A percentile compares a stretch with the other conserved stretches of the same genome.
Conservation (phyloP, 2,888 invertebrate species). For the Ophion ventricosus region DNA sequence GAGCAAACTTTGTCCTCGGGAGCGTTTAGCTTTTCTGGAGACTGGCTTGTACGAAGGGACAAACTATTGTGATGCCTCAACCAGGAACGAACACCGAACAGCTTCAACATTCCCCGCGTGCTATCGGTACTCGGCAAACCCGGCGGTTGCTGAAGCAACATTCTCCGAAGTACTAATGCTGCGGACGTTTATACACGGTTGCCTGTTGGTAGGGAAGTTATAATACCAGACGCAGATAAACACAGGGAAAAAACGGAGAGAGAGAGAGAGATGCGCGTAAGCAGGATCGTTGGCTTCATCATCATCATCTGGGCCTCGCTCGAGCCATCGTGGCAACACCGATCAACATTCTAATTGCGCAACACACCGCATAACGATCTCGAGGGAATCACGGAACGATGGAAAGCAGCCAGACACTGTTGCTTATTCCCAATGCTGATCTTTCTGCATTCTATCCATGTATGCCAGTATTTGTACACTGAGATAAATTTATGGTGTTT, state of each 20-base stretch:
- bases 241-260: not conserved
- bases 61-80: conserved; percentile 4
- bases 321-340: conserved; percentile 50
- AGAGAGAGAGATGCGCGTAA: conserved; percentile 29
- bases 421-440: conserved; percentile 54
- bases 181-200: conserved; percentile 40
- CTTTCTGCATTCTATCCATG: conserved; percentile 8
- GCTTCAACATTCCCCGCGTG: conserved; percentile 51
- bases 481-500: too few relatives aligned
- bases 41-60: not conserved
- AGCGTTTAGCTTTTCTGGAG: conserved; percentile 41
- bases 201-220: conserved; percentile 14
- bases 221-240: conserved; percentile 15
- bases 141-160: conserved; percentile 53
- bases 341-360: conserved; percentile 65
- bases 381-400: conserved; percentile 38
- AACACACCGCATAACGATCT: conserved; percentile 62
- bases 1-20: conserved; percentile 57
- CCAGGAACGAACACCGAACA: not conserved
- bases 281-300: conserved; percentile 30
- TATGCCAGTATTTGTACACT: not conserved
- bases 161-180: conserved; percentile 54
- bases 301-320: conserved; percentile 56
- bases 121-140: conserved; percentile 30
- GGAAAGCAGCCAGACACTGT: conserved; percentile 54